These are phyloP conservation scores for Dolichopus griseipennis DNA, from an alignment of 2,888 invertebrate species.

Conservation along the genomic window DNA sequence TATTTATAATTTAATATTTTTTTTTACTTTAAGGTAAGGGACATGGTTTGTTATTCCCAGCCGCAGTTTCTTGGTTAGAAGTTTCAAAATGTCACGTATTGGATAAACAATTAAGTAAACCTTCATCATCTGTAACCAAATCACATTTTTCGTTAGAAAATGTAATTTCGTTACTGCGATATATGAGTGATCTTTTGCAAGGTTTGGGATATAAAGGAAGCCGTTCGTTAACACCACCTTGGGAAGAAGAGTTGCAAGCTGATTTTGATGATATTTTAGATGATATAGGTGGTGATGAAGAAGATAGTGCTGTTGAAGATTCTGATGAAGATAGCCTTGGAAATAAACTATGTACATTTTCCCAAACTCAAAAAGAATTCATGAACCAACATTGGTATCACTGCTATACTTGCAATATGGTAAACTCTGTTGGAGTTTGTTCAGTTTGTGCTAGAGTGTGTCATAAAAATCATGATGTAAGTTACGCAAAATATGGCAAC, in stretches of 20 bases:
- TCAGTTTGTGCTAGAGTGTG: slow-evolving; percentile 96
- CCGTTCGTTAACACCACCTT: slow-evolving; percentile 58
- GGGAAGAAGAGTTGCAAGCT: slow-evolving; percentile 68
- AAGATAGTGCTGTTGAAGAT: slow-evolving; percentile 79
- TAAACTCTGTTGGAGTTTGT: slow-evolving; percentile 93
- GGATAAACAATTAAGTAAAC: slow-evolving; percentile 28
- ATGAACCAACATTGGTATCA: slow-evolving; percentile 99
- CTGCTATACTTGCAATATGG: slow-evolving; percentile 98
- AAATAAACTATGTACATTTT: slow-evolving; percentile 86
- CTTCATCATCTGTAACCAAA: slow-evolving; percentile 24
- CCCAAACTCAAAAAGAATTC: slow-evolving; percentile 93
- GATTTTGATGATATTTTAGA: slow-evolving; percentile 77
- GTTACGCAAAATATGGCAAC: slow-evolving; percentile 95
- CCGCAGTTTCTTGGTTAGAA: slow-evolving; percentile 70
- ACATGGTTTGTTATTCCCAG: slow-evolving; percentile 70
- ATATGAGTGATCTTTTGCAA: slow-evolving; percentile 61
- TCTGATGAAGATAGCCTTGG: slow-evolving; percentile 43
- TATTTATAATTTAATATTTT: not conserved
- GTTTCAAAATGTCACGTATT: slow-evolving; percentile 49
- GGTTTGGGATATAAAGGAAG: slow-evolving; percentile 39
- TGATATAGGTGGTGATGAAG: slow-evolving; percentile 83
- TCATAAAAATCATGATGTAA: slow-evolving; percentile 91
- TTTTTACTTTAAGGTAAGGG: slow-evolving; percentile 52
- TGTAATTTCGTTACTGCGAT: slow-evolving; percentile 74
- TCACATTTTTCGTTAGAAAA: slow-evolving; percentile 55